A percentile compares a stretch with the other conserved stretches of the same genome.
These are phyloP conservation scores for Syngnathus acus DNA, from an alignment of 2,797 vertebrate species.

Conservation along the genomic window DNA sequence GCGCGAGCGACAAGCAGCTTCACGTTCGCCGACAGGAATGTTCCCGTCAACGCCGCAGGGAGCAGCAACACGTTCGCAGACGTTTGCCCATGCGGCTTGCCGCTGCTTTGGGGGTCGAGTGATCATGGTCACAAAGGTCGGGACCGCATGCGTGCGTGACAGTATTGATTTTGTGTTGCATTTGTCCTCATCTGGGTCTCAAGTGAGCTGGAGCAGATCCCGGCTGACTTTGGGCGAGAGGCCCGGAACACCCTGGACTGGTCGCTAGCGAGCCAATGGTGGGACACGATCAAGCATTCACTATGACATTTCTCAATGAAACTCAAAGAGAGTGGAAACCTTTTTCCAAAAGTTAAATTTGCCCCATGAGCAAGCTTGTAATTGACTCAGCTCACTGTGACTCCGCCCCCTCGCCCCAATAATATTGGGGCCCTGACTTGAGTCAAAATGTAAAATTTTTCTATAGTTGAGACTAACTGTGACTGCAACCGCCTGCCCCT, in stretches of 20 bases:
- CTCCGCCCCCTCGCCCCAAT: conserved; percentile 1
- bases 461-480: not conserved
- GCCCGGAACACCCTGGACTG: not conserved
- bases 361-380: not conserved
- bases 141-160: no score
- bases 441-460: no score
- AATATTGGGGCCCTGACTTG: not conserved
- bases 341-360: not conserved
- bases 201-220: no score
- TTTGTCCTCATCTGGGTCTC: no score
- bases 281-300: not conserved
- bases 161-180: no score
- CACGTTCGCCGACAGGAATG: conserved; percentile 5
- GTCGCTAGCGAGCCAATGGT: not conserved
- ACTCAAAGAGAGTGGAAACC: not conserved
- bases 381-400: not conserved
- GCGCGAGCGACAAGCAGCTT: conserved; percentile 6
- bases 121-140: not conserved
- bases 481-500: not conserved
- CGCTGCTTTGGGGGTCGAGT: not conserved
- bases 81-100: not conserved
- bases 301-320: not conserved
- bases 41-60: not conserved
- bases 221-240: no score
- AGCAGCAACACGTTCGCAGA: no score